Conservation (phyloP, 2,888 invertebrate genomes). For the Platypus cylindrus region DNA sequence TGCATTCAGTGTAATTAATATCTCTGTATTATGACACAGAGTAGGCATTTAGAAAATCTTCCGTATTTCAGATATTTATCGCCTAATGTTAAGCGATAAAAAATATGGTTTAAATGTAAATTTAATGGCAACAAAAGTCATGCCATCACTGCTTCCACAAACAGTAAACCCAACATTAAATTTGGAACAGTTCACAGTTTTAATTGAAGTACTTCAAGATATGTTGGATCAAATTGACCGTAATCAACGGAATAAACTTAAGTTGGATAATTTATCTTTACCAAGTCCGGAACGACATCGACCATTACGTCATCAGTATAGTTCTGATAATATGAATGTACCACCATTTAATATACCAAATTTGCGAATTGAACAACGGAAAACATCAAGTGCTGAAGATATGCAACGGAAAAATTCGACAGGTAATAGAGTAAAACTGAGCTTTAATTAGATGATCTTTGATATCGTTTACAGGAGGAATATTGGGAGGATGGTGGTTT, state of each 20-base stretch:
- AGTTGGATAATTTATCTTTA: constrained; percentile 64
- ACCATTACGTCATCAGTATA: constrained; percentile 65
- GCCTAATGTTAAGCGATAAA: constrained; percentile 78
- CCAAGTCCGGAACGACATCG: constrained; percentile 67
- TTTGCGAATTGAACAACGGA: constrained; percentile 71
- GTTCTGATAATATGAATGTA: constrained; percentile 75
- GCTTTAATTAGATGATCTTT: background rate
- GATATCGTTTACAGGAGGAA: constrained; percentile 33
- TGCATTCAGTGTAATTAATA: background rate
- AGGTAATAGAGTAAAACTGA: constrained; percentile 39
- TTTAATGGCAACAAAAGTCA: constrained; percentile 85
- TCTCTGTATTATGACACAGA: background rate
- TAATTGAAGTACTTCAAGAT: constrained; percentile 77
- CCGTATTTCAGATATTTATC: constrained; percentile 84
- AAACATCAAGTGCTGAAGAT: constrained; percentile 83
- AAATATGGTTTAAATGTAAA: constrained; percentile 82
- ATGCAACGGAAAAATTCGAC: constrained; percentile 81
- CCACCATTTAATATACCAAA: constrained; percentile 83
- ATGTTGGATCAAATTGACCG: constrained; percentile 85
- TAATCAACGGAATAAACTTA: constrained; percentile 80
- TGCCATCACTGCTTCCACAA: constrained; percentile 85
- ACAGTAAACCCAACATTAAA: constrained; percentile 79
- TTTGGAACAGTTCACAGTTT: constrained; percentile 66
- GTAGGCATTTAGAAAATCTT: constrained; percentile 14
- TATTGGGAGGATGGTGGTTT: constrained; percentile 72